These are phyloP conservation scores for Trichogramma pretiosum DNA, from an alignment of 1,140 invertebrate species.

Conservation along the genomic window DNA sequence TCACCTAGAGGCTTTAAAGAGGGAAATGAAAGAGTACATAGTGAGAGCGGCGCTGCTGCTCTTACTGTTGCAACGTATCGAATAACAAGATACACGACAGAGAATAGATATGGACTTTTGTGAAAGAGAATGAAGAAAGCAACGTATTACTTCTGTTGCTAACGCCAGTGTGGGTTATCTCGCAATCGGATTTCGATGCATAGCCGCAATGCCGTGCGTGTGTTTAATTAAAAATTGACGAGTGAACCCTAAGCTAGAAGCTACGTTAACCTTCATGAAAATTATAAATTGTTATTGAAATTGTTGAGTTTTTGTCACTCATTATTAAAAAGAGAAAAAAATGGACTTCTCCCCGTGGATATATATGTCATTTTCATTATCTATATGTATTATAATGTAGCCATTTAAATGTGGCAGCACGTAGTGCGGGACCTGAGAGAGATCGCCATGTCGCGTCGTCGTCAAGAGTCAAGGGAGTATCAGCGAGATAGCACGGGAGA, in stretches of 20 bases:
- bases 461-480: slow-evolving; percentile 14
- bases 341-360: too few relatives aligned
- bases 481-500: neutral
- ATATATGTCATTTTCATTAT: slow-evolving; percentile 50
- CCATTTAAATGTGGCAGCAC: slow-evolving; percentile 41
- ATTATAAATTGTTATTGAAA: too few relatives aligned
- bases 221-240: slow-evolving; percentile 12
- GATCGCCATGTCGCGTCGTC: slow-evolving; percentile 19
- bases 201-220: neutral
- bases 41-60: slow-evolving; percentile 10
- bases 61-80: slow-evolving; percentile 6
- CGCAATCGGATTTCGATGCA: slow-evolving; percentile 11
- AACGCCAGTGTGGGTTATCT: too few relatives aligned
- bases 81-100: slow-evolving; percentile 7
- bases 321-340: too few relatives aligned
- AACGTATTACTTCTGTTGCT: too few relatives aligned
- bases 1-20: slow-evolving; percentile 18
- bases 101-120: neutral
- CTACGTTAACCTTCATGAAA: too few relatives aligned
- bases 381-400: slow-evolving; percentile 38
- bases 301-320: too few relatives aligned
- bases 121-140: slow-evolving; percentile 8
- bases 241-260: too few relatives aligned
- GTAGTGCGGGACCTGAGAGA: slow-evolving; percentile 38
- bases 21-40: slow-evolving; percentile 31